These are phyloP conservation scores for Eulacestoma nigropectus DNA, from an alignment of 2,113 vertebrate genomes.

Conservation along the genomic window DNA sequence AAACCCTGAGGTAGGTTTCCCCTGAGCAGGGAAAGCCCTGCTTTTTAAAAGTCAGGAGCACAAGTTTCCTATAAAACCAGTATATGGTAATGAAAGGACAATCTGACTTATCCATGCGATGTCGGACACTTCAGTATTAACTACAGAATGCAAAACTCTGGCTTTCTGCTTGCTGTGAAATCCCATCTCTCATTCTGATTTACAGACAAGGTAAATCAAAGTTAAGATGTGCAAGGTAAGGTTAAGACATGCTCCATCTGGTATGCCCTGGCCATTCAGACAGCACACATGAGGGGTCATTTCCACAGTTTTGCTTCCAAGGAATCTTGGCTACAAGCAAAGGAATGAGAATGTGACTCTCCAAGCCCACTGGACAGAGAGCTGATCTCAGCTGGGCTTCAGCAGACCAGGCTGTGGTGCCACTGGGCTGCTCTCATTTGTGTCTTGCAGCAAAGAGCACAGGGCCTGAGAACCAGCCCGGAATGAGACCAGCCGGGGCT, in stretches of 20 bases:
- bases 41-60: background rate
- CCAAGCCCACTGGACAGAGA: background rate
- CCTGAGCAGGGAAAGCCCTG: background rate
- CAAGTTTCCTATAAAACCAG: background rate
- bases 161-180: background rate
- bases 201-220: background rate
- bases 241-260: background rate
- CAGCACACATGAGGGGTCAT: rapidly evolving
- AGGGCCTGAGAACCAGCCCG: background rate
- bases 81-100: background rate
- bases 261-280: background rate
- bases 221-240: background rate
- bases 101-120: background rate
- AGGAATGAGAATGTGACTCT: background rate
- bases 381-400: background rate
- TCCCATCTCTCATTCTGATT: background rate
- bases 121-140: background rate
- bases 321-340: background rate
- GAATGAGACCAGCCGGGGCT: rapidly evolving
- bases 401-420: background rate
- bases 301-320: background rate
- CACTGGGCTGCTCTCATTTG: background rate
- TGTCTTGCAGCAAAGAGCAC: background rate
- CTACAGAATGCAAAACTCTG: background rate
- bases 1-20: background rate